A percentile compares a stretch with the other conserved stretches of the same genome.
These are phyloP conservation scores for Callyntrura sp. DNA, from an alignment of 2,888 invertebrate genomes.

Conservation along the genomic window DNA sequence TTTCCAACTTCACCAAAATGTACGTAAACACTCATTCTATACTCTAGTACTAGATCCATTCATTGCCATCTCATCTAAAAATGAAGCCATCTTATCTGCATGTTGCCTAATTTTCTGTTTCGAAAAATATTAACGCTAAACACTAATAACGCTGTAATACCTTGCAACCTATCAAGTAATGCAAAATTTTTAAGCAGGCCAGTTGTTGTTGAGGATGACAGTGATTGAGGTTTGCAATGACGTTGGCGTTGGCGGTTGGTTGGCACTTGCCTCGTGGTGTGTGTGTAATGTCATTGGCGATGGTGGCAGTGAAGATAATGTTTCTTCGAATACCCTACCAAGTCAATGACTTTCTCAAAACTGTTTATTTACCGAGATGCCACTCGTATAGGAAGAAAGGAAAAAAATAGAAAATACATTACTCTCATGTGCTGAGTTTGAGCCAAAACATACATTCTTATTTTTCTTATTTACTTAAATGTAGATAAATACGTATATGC, in stretches of 20 bases:
- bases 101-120: too few relatives aligned
- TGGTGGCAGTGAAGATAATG: constrained; percentile 70
- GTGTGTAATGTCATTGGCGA: too few relatives aligned
- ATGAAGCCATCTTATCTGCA: too few relatives aligned
- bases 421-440: constrained; percentile 60
- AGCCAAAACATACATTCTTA: constrained; percentile 46
- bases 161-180: too few relatives aligned
- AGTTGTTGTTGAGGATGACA: background rate
- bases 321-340: constrained; percentile 25
- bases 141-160: too few relatives aligned
- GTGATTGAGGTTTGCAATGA: background rate
- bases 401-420: constrained; percentile 60
- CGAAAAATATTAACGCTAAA: too few relatives aligned
- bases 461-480: too few relatives aligned
- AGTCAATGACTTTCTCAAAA: constrained; percentile 70
- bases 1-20: constrained; percentile 77
- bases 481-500: too few relatives aligned
- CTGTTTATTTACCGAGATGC: constrained; percentile 44
- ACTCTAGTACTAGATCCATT: too few relatives aligned
- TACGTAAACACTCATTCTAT: too few relatives aligned
- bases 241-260: constrained; percentile 33
- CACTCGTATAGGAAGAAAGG: constrained; percentile 33
- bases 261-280: constrained; percentile 40
- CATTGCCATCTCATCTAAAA: too few relatives aligned
- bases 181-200: too few relatives aligned